Evolutionary conservation across 1,140 invertebrate species (phyloP), one percentile per base, ranked within the genome.

Genomic region (Argopecten irradians): DNA sequence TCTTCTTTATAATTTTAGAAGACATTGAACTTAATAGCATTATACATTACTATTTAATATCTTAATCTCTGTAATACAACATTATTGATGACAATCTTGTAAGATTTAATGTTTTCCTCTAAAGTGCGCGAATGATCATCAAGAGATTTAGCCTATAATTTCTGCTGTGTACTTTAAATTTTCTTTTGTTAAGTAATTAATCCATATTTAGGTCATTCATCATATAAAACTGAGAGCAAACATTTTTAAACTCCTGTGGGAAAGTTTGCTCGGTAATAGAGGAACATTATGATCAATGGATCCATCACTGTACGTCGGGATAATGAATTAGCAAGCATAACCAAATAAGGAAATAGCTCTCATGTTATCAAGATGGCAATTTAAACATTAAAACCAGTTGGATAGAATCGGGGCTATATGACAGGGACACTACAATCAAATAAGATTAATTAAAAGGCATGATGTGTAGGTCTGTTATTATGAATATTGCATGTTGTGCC

Each of bases 161-260:
- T 71, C 55, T 71, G 55, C 55, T 71, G 55, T 71, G 55, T 71
- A 71, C 55, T 71, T 71, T 71, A 71, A 71, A 71, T 71, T 71
- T 71, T 71, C 55, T 71, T 46, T 71, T 71, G 55, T 71, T 71
- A 71, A 71, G 55, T 71, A 71, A 71, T 71, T 71, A 71, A 71
- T 71, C 55, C 55, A 71, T 71, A 71, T 71, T 71, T 71, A 71
- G 55, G 55, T 28, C 55, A 71, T 71, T 71, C 55, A n/a, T 71
- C 55, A 71, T 71, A 71, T 71, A 71, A 71, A 71, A 71, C 55
- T 71, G 55, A 71, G n/a, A 71, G 55, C 22, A 71, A 71, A 71
- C n/a, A 28, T 71, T 71, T 28, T 71, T 71, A 71, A 71, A 71
- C 22, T 71, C 55, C 55, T 71, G 55, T n/a, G 55, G 55, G 55